phyloP scores from a whole-genome alignment of 2,888 invertebrate species.

The Drosophila nr. fundita region DNA sequence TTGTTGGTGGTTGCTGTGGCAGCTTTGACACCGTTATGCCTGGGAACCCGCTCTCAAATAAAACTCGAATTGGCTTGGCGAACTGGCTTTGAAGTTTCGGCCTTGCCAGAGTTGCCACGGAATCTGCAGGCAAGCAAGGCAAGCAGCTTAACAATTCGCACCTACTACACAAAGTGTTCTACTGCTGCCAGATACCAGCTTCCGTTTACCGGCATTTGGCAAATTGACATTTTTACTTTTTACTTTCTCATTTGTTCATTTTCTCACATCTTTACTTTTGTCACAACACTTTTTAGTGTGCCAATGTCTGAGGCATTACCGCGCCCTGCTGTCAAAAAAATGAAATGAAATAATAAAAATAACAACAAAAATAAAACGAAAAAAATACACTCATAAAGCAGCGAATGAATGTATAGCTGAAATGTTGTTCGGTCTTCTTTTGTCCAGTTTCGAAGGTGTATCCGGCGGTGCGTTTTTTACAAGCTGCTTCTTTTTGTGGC shows the following conservation, averaged over 20 bases:
- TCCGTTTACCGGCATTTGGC: conserved; percentile 71
- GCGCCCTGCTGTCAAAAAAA: conserved; percentile 25
- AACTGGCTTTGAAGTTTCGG: conserved; percentile 61
- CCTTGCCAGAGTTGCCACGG: conserved; percentile 16
- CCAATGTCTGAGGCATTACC: conserved; percentile 13
- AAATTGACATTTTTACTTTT: conserved; percentile 75
- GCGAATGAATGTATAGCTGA: conserved; percentile 30
- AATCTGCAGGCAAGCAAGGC: conserved; percentile 17
- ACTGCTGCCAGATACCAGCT: conserved; percentile 43
- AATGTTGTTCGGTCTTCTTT: conserved; percentile 33
- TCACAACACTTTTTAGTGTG: conserved; percentile 55
- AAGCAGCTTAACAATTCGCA: conserved; percentile 57
- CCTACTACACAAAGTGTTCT: conserved; percentile 52
- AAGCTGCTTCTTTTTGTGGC: conserved; percentile 16
- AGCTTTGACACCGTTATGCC: conserved; percentile 65
- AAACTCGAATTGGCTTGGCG: conserved; percentile 24
- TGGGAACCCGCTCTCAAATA: conserved; percentile 28
- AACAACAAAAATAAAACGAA: conserved; percentile 4
- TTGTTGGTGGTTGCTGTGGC: conserved; percentile 66
- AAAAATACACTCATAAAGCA: conserved; percentile 48
- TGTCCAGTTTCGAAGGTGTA: conserved; percentile 46
- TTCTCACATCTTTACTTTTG: conserved; percentile 42
- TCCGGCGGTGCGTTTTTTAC: conserved; percentile 13
- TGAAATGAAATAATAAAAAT: conserved; percentile 5
- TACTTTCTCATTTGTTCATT: conserved; percentile 14